Evolutionary conservation across 2,113 vertebrate genomes (phyloP).

Genomic region (Trogon surrucura): DNA sequence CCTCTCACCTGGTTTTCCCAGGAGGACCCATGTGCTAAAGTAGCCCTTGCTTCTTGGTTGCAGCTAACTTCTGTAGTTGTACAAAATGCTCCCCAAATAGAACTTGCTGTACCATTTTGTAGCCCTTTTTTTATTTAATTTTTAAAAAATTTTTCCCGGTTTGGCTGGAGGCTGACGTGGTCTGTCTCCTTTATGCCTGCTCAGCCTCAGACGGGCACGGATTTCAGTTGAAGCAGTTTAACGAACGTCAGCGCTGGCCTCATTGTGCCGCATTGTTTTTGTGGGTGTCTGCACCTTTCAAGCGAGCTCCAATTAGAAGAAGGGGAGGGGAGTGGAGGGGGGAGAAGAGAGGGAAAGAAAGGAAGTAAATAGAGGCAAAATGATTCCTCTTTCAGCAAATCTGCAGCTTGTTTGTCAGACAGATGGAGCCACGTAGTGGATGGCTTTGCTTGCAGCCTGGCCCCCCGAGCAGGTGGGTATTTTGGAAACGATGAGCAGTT

Average conservation of each 20-base stretch:
- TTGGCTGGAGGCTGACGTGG: not conserved
- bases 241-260: constrained; percentile 6
- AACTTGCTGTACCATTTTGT: not conserved
- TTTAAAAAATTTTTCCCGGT: not conserved
- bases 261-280: constrained; percentile 45
- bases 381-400: constrained; percentile 27
- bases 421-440: constrained; percentile 52
- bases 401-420: constrained; percentile 33
- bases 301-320: constrained; percentile 38
- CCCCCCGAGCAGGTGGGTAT: constrained; percentile 58
- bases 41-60: not conserved
- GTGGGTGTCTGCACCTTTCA: constrained; percentile 48
- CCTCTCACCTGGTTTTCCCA: not conserved
- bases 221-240: constrained; percentile 20
- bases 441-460: constrained; percentile 49
- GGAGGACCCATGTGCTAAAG: not conserved
- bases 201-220: not conserved
- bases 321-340: not conserved
- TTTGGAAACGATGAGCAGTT: constrained; percentile 52
- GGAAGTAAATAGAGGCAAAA: constrained; percentile 50
- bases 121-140: not conserved
- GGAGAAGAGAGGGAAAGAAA: constrained; percentile 5
- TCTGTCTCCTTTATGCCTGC: not conserved
- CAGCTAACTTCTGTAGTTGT: not conserved
- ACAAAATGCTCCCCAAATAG: not conserved